Conservation (phyloP, 2,888 invertebrate species). For the Pristionchus arcanus region DNA sequence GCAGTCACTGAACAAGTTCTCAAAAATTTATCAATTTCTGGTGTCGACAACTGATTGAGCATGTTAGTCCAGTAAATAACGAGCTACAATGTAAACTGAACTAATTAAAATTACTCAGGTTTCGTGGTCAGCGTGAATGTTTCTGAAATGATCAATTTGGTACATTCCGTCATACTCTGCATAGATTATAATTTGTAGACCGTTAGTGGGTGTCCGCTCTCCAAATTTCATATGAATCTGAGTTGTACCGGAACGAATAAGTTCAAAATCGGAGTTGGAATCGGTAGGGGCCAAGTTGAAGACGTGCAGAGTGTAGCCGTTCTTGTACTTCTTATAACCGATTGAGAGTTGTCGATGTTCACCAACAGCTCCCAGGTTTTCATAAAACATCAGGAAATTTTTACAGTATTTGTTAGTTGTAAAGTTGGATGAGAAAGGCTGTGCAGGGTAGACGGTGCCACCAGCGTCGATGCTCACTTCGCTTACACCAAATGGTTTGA, state of each 20-base stretch:
- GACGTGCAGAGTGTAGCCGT: not conserved
- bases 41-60: not conserved
- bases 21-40: conserved; percentile 27
- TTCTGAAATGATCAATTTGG: conserved; percentile 49
- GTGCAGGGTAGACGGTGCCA: conserved; percentile 55
- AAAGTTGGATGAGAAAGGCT: conserved; percentile 41
- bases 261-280: conserved; percentile 31
- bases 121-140: conserved; percentile 45
- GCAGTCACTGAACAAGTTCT: not conserved
- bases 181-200: conserved; percentile 31
- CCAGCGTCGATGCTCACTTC: conserved; percentile 56
- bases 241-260: conserved; percentile 31
- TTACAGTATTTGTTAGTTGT: conserved; percentile 1
- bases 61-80: not conserved
- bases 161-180: conserved; percentile 48
- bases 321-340: conserved; percentile 34
- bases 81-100: not conserved
- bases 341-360: conserved; percentile 39
- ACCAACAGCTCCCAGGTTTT: conserved; percentile 18
- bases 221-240: conserved; percentile 50
- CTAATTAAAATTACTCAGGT: not conserved
- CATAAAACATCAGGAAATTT: conserved; percentile 41
- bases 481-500: conserved; percentile 56
- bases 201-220: not conserved
- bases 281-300: conserved; percentile 39